Conservation (phyloP, 2,113 vertebrate genomes). For the Lampris incognitus region DNA sequence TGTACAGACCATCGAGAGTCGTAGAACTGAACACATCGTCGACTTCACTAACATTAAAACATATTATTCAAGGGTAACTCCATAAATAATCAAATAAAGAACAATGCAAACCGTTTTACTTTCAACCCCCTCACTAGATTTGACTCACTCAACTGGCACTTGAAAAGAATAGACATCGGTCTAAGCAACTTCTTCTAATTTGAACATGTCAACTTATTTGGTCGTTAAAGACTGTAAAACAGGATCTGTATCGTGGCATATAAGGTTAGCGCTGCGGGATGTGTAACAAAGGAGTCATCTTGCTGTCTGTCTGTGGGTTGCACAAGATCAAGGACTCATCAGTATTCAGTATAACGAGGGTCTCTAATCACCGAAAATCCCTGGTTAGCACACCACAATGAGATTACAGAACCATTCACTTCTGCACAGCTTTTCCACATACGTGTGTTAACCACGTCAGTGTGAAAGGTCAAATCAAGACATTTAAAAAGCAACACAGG, state of each 20-base stretch:
- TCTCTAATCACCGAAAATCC: constrained; percentile 21
- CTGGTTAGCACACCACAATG: constrained; percentile 12
- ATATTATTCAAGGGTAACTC: constrained; percentile 33
- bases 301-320: constrained; percentile 12
- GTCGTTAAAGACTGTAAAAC: constrained; percentile 33
- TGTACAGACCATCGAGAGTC: constrained; percentile 71
- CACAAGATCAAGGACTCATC: not conserved
- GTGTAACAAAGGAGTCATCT: constrained; percentile 5
- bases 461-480: constrained; percentile 19
- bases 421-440: constrained; percentile 28
- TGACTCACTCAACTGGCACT: constrained; percentile 59
- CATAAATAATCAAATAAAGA: constrained; percentile 50
- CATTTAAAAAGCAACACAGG: constrained; percentile 48
- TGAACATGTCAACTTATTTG: constrained; percentile 33
- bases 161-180: constrained; percentile 1
- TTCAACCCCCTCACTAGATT: constrained; percentile 23
- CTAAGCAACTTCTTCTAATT: constrained; percentile 30
- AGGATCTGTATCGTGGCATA: constrained; percentile 27
- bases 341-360: constrained; percentile 2
- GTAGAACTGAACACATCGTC: constrained; percentile 41
- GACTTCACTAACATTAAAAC: constrained; percentile 39
- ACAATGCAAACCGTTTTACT: constrained; percentile 9
- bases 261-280: constrained; percentile 38
- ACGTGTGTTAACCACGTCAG: constrained; percentile 29
- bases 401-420: not conserved